Base-by-base conservation (phyloP, 2,797 vertebrate genomes). In the Pseudocheirus occidentalis region DNA sequence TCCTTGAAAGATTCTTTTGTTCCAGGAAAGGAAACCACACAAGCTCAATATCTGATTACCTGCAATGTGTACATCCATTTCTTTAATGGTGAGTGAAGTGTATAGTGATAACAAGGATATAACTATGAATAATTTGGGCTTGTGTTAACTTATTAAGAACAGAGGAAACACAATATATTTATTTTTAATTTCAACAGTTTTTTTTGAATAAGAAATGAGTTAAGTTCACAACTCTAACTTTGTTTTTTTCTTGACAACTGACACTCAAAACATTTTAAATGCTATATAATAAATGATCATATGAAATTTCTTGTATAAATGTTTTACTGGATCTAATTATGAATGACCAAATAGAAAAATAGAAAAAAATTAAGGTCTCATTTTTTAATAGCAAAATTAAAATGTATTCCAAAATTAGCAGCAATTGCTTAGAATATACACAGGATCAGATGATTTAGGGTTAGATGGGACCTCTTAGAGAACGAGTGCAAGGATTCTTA, bases 221-320 rank as follows among this genome's bases (percentile, higher is more conserved):
- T n/a, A 92, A 53, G 62, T 57, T 56, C 14, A 50, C 31, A 95
- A 90, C 13, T 92, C 54, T 92, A 81, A 46, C 21, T 90, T 94
- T 34, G 54, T 50, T 57, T 73, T 56, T 56, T 27, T 40, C 14
- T 31, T n/a, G 5, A 91, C 54, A 55, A 56, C 12, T 90, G 13
- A 52, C 58, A 24, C 50, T 92, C 9, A 56, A 95, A 95, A 95
- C 24, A 91, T 56, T 27, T 52, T 73, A 53, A 73, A 24, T 81
- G 66, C n/a, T 46, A 81, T 6, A 73, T 81, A 5, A 81, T 73
- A 81, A 40, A 46, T 81, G 16, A 24, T 40, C n/a, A 40, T 24
- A 46, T 46, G 40, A 81, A 46, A 81, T 81, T 9, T 40, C n/a
- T 81, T 24, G 21, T 4, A 46, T 66, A 66, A 66, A 66, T 81